Evolutionary conservation across 2,888 invertebrate genomes (phyloP).

Genomic region (Caenorhabditis japonica): DNA sequence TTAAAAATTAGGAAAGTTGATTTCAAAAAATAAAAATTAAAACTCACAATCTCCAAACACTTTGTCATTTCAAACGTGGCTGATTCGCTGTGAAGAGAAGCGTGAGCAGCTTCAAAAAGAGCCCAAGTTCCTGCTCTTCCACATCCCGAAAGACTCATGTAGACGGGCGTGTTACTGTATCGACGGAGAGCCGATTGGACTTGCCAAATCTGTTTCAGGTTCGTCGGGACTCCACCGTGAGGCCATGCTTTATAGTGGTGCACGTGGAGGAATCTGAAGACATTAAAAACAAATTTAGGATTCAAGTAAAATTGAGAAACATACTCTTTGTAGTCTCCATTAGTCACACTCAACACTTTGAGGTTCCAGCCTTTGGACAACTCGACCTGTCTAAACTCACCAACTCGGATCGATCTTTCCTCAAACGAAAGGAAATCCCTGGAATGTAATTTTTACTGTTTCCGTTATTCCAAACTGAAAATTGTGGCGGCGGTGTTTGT

Average conservation of each 20-base stretch:
- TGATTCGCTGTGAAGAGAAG: constrained; percentile 10
- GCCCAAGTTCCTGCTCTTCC: constrained; percentile 67
- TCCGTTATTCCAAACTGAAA: no score
- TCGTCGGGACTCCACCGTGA: constrained; percentile 41
- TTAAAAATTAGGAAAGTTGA: neutral
- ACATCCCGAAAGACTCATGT: constrained; percentile 62
- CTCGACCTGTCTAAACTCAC: constrained; percentile 52
- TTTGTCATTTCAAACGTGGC: constrained; percentile 30
- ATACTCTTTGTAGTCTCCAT: constrained; percentile 48
- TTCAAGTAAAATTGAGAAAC: no score
- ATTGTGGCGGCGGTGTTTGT: no score
- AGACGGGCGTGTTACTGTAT: constrained; percentile 54
- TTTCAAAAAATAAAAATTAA: neutral
- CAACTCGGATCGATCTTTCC: constrained; percentile 53
- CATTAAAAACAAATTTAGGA: no score
- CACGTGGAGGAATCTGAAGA: constrained; percentile 56
- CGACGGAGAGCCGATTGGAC: constrained; percentile 54
- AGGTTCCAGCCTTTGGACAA: constrained; percentile 48
- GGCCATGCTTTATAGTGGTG: constrained; percentile 56
- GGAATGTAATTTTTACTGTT: no score
- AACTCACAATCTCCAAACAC: constrained; percentile 31
- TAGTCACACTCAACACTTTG: constrained; percentile 44
- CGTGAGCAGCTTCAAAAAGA: constrained; percentile 45
- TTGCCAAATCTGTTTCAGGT: constrained; percentile 45
- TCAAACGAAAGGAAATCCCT: constrained; percentile 58